These are phyloP conservation scores for Pipistrellus nathusii DNA, from an alignment of 2,797 vertebrate genomes.

Conservation along the genomic window DNA sequence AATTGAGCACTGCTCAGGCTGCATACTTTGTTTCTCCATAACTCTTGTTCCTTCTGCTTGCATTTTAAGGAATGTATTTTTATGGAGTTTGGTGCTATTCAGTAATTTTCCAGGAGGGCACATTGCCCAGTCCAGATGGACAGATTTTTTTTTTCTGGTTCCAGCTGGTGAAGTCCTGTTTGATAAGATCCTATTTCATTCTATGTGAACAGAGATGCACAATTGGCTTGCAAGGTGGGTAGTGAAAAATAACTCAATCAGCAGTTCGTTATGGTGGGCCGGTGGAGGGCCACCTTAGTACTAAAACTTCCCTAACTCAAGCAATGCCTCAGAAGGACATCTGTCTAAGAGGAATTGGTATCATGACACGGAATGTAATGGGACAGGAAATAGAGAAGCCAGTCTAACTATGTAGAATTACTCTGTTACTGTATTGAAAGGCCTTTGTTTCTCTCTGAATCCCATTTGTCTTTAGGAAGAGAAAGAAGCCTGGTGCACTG, in stretches of 20 bases:
- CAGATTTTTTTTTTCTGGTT: constrained; percentile 75
- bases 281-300: background rate
- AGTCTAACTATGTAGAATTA: background rate
- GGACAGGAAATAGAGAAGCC: background rate
- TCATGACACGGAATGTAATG: background rate
- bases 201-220: constrained; percentile 57
- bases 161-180: constrained; percentile 78
- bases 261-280: background rate
- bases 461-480: constrained; percentile 5
- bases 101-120: constrained; percentile 82
- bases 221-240: constrained; percentile 38
- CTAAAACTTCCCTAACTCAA: background rate
- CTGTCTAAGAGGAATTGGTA: background rate
- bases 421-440: background rate
- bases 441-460: background rate
- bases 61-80: constrained; percentile 82
- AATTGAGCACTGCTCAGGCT: constrained; percentile 51
- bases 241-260: background rate
- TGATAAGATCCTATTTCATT: constrained; percentile 70
- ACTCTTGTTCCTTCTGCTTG: constrained; percentile 81
- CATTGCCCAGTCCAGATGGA: constrained; percentile 81
- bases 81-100: constrained; percentile 75
- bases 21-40: constrained; percentile 76
- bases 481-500: constrained; percentile 20
- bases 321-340: background rate